A percentile compares a stretch with the other conserved stretches of the same genome.
Conservation (phyloP, 2,113 vertebrate species). For the Marmota flaviventris region DNA sequence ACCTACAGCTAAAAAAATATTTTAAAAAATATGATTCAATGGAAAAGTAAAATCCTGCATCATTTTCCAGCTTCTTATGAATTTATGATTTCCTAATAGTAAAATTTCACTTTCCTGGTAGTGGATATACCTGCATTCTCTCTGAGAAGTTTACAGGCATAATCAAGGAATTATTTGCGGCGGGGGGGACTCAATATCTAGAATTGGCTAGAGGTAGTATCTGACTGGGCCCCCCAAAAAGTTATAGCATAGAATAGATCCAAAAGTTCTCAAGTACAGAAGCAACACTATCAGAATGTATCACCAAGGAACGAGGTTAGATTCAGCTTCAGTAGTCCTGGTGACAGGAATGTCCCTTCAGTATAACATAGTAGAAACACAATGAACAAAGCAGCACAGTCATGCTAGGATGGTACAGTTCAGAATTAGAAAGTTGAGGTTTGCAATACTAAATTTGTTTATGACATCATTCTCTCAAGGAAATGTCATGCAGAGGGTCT, state of each 20-base stretch:
- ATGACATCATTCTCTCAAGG: neutral
- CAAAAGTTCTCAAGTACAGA: accelerated
- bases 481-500: neutral
- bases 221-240: neutral
- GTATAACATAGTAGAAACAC: neutral
- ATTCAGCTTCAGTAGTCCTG: neutral
- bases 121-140: neutral
- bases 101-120: neutral
- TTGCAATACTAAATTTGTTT: neutral
- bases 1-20: no score
- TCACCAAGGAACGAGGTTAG: neutral
- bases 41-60: neutral
- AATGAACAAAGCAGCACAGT: neutral
- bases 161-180: neutral
- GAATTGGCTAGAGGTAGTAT: neutral
- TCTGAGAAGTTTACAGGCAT: neutral
- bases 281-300: neutral
- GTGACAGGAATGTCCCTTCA: neutral
- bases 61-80: neutral
- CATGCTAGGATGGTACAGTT: neutral
- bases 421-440: neutral
- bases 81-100: neutral
- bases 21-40: neutral
- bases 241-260: neutral
- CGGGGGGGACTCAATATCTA: neutral